Conservation (phyloP, 2,797 vertebrate genomes). For the Rachycentron canadum region DNA sequence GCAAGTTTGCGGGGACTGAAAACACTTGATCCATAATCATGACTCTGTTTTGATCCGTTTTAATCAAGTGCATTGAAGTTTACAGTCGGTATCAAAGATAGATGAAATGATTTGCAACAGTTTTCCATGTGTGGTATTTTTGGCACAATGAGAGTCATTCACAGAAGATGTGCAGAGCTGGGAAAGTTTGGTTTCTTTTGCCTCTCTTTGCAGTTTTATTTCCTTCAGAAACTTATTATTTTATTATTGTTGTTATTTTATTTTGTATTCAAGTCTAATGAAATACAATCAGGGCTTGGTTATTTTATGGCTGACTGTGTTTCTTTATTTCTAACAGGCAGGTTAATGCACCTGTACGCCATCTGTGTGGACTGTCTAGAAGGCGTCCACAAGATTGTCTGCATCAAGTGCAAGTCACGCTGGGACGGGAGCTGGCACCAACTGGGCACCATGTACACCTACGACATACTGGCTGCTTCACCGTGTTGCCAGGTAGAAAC, state of each 20-base stretch:
- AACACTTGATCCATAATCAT: background rate
- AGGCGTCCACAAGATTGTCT: constrained; percentile 99
- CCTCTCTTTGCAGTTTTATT: background rate
- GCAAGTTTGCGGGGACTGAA: background rate
- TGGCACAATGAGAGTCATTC: background rate
- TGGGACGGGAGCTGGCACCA: constrained; percentile 99
- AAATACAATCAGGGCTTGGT: no score
- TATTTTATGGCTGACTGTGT: background rate
- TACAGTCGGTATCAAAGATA: no score
- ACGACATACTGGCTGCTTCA: constrained; percentile 97
- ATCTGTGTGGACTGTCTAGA: constrained; percentile 99
- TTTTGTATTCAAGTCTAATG: background rate
- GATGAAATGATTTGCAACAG: background rate
- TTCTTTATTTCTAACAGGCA: constrained; percentile 84
- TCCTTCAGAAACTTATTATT: background rate
- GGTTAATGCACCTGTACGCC: constrained; percentile 99
- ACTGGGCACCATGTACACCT: constrained; percentile 99
- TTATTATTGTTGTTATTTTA: background rate
- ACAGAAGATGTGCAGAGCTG: background rate
- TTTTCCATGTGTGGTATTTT: background rate
- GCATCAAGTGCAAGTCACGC: constrained; percentile 99
- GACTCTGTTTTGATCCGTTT: background rate
- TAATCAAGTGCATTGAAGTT: background rate
- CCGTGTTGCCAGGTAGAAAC: constrained; percentile 96
- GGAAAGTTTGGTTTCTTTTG: background rate